Base-by-base conservation (phyloP, 2,113 vertebrate species). In the Ailurus styani region DNA sequence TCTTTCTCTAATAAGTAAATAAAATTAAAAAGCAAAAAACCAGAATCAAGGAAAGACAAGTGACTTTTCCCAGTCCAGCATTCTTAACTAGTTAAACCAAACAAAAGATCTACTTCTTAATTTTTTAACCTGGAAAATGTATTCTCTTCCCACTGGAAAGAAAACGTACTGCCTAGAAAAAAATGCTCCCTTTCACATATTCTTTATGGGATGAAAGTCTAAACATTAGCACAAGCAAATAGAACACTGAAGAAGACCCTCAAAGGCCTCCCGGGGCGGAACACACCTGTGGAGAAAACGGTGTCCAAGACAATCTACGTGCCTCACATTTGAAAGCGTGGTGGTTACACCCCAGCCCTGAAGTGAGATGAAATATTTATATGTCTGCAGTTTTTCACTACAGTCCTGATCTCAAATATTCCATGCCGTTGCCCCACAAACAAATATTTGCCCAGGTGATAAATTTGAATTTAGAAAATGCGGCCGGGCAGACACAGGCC, bases 401-500 rank as follows among this genome's bases (percentile, higher is more conserved):
- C 47, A 66, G 57, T 25, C 7, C 54, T 21, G 40, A 21, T 17
- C 94, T 93, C 91, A 66, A 50, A 75, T 64, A 93, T 5, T 85
- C 60, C 45, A 25, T 42, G 50, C 34, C 6, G 13, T 83, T 77
- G 27, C 55, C n/a, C 66, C 34, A 29, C n/a, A 79, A 52, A 87
- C 84, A 97, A 97, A 96, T 93, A 96, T 95, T 98, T 95, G 72
- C 54, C 31, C 21, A 3, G 40, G 40, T 90, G 87, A 50, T 75
- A 70, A 64, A 86, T 96, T 64, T 91, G 78, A 75, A 83, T 96
- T 86, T 97, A 83, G 68, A 89, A 96, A 90, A 54, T 13, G 34
- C 0, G 21, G 64, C 70, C 2, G 1, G 50, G 68, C 13, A 87
- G 72, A 79, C 87, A 89, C 0, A 87, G 47, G 20, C 10, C 23